Evolutionary conservation across 2,888 invertebrate genomes (phyloP).

Genomic region (Cryptocephalus primarius): DNA sequence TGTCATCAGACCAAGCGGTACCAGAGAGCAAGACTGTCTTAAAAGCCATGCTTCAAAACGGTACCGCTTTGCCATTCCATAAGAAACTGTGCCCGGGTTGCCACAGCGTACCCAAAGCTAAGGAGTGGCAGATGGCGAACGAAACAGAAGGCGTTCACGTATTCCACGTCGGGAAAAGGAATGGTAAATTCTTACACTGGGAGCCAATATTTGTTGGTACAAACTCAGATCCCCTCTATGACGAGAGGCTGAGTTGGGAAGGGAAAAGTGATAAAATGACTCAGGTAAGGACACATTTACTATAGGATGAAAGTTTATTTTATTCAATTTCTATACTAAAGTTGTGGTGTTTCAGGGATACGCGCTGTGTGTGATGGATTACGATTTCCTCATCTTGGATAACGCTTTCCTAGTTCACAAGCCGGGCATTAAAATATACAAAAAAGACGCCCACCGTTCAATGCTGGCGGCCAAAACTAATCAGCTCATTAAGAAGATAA

Average conservation of each 20-base stretch:
- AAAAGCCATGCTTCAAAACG: constrained; percentile 57
- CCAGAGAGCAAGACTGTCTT: constrained; percentile 63
- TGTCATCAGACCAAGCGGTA: constrained; percentile 54
- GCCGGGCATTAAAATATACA: constrained; percentile 80
- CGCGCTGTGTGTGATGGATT: constrained; percentile 79
- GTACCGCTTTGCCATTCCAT: constrained; percentile 83
- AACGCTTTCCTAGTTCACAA: constrained; percentile 89
- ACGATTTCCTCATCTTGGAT: constrained; percentile 86
- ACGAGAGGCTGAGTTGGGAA: constrained; percentile 88
- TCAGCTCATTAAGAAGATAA: constrained; percentile 63
- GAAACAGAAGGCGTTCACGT: constrained; percentile 65
- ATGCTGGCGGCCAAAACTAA: constrained; percentile 67
- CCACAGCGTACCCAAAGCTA: constrained; percentile 76
- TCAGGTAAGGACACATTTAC: constrained; percentile 57
- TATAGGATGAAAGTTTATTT: neutral
- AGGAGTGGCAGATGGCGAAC: constrained; percentile 69
- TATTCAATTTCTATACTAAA: neutral
- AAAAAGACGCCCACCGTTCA: constrained; percentile 67
- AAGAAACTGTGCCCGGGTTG: constrained; percentile 82
- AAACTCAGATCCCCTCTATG: constrained; percentile 77
- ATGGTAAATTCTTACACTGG: constrained; percentile 73
- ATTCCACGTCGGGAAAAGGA: constrained; percentile 75
- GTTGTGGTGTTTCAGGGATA: constrained; percentile 57
- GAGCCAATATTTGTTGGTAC: constrained; percentile 92
- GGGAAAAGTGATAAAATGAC: constrained; percentile 95